Conservation (phyloP, 2,888 invertebrate species). For the Phlogophora meticulosa region DNA sequence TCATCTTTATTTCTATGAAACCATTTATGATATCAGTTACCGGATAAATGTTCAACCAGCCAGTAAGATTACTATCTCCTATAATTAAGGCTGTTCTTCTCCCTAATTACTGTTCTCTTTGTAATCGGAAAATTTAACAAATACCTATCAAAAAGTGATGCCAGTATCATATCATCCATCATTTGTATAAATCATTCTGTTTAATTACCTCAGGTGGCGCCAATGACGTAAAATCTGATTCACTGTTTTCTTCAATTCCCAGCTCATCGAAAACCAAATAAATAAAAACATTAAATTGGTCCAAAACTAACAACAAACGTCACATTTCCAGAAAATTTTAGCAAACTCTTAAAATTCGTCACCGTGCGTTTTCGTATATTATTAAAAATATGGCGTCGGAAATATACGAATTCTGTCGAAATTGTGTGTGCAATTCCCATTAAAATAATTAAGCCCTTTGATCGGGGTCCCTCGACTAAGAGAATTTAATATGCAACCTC, state of each 20-base stretch:
- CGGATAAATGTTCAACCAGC: slow-evolving; percentile 8
- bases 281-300: slow-evolving; percentile 25
- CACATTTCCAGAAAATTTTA: slow-evolving; percentile 38
- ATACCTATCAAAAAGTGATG: neutral
- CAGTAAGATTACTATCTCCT: neutral
- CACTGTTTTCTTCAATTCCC: slow-evolving; percentile 17
- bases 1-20: slow-evolving; percentile 3
- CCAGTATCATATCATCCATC: too few relatives aligned
- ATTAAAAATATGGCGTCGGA: slow-evolving; percentile 57
- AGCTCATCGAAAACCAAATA: slow-evolving; percentile 28
- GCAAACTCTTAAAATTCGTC: slow-evolving; percentile 46
- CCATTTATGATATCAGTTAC: slow-evolving; percentile 11
- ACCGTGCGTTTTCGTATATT: slow-evolving; percentile 26
- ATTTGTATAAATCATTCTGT: neutral
- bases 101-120: too few relatives aligned
- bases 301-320: slow-evolving; percentile 40
- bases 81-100: neutral
- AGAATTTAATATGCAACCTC: slow-evolving; percentile 85
- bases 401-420: slow-evolving; percentile 67
- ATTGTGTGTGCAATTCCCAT: slow-evolving; percentile 68
- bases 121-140: neutral
- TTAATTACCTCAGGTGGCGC: slow-evolving; percentile 13
- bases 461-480: slow-evolving; percentile 78
- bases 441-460: slow-evolving; percentile 83
- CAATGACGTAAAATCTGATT: slow-evolving; percentile 35